A percentile compares a stretch with the other conserved stretches of the same genome.
phyloP scores from a whole-genome alignment of 2,113 vertebrate genomes.

The Ptyas mucosa region DNA sequence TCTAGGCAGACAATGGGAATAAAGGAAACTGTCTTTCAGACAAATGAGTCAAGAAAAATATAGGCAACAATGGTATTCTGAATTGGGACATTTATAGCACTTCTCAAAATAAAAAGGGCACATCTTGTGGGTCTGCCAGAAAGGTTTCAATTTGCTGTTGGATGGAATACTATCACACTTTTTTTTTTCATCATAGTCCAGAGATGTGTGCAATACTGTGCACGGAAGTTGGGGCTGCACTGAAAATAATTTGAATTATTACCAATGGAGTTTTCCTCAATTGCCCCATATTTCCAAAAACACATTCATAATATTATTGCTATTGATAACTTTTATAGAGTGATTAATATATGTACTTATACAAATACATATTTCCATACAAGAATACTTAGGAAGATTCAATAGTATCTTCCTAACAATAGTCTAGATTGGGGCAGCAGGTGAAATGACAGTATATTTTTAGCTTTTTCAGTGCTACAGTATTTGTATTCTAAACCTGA shows the following conservation, averaged over 20 bases:
- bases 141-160: neutral
- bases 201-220: neutral
- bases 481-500: neutral
- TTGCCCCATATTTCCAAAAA: neutral
- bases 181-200: neutral
- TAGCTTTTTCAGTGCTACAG: neutral
- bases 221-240: neutral
- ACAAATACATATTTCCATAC: neutral
- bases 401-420: neutral
- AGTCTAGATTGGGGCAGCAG: neutral
- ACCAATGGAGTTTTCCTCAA: neutral
- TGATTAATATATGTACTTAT: neutral
- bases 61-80: neutral
- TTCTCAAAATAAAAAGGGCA: neutral
- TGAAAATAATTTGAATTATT: neutral
- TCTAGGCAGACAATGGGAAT: neutral
- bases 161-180: neutral
- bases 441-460: neutral
- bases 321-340: neutral
- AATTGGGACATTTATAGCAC: constrained; percentile 2
- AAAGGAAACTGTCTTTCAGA: constrained; percentile 4
- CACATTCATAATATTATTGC: neutral
- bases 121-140: neutral
- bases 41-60: constrained; percentile 29
- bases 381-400: neutral